Evolutionary conservation across 2,888 invertebrate genomes (phyloP), one percentile per base, ranked within the genome.

Genomic region (Clitarchus hookeri): DNA sequence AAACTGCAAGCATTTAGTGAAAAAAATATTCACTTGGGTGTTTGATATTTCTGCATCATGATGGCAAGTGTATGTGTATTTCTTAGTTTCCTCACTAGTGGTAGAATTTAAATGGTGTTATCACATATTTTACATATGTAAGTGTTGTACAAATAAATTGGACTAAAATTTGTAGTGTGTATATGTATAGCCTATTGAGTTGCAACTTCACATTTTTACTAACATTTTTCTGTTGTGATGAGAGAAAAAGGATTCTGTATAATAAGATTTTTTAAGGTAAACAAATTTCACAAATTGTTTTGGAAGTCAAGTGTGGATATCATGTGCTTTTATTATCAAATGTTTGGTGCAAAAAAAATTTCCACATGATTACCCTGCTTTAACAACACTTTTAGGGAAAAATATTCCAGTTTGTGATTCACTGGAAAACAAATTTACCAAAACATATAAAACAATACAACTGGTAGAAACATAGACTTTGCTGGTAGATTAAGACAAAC

Each of bases 311-410:
- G 16, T 65, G 65, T 65, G 65, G n/a, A 65, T 65, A 65, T n/a
- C 65, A n/a, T 65, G 65, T 65, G 65, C 65, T 65, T 65, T 65
- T 65, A 65, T 65, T 65, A 65, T 65, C 19, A 65, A 65, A 65
- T 23, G 11, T 65, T 65, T 65, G 16, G 65, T 65, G 65, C 65
- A 65, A 65, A 65, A 65, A 16, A 36, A 65, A 4, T 65, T 65
- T 65, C 65, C 65, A 65, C 65, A 65, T 65, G 65, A 65, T 16
- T 65, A 65, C 65, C 65, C 65, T 65, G 65, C 65, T 65, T n/a
- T 65, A n/a, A 65, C 65, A 65, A 65, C 65, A 65, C 65, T 65
- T 65, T 65, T 65, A 65, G 65, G n/a, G n/a, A 23, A 65, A 19
- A 65, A n/a, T 65, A 23, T n/a, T 65, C 65, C 65, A 65, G 65